Evolutionary conservation across 53 echinoderm and acorn worm species (phyloP).

Genomic region (Pentamera pediparva): DNA sequence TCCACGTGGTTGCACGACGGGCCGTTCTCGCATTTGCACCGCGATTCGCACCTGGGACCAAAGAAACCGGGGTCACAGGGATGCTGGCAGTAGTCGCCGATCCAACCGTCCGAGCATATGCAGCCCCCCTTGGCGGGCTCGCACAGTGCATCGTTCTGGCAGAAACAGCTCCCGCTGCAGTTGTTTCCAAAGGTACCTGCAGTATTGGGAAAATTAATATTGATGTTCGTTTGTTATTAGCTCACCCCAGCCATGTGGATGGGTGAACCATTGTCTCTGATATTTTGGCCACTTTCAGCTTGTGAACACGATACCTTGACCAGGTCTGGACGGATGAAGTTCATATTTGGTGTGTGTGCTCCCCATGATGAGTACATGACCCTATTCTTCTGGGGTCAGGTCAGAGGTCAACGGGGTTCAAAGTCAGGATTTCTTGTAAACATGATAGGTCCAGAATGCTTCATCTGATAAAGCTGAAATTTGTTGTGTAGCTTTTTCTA

Average conservation of each 20-base stretch:
- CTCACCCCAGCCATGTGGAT: background rate
- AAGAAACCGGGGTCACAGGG: conserved; percentile 44
- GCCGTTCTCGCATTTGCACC: conserved; percentile 8
- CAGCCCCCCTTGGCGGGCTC: conserved; percentile 45
- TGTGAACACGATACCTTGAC: too few relatives aligned
- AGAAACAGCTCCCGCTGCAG: conserved; percentile 38
- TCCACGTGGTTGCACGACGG: conserved; percentile 1
- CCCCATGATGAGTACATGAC: too few relatives aligned
- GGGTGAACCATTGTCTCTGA: background rate
- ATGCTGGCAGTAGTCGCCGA: conserved; percentile 32
- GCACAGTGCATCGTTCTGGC: conserved; percentile 49
- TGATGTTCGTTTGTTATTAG: background rate
- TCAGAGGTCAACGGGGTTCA: too few relatives aligned
- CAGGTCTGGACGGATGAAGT: too few relatives aligned
- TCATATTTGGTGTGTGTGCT: too few relatives aligned
- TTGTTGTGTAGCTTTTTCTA: too few relatives aligned
- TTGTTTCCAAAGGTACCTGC: conserved; percentile 42
- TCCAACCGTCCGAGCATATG: conserved; percentile 45
- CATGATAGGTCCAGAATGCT: too few relatives aligned
- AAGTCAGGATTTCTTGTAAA: too few relatives aligned
- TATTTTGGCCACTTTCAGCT: too few relatives aligned
- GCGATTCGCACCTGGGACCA: background rate
- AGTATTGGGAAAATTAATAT: background rate
- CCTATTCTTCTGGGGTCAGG: background rate
- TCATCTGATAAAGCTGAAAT: too few relatives aligned